Conservation (phyloP, 64 coral and sea anemone genomes). For the Porites lutea region DNA sequence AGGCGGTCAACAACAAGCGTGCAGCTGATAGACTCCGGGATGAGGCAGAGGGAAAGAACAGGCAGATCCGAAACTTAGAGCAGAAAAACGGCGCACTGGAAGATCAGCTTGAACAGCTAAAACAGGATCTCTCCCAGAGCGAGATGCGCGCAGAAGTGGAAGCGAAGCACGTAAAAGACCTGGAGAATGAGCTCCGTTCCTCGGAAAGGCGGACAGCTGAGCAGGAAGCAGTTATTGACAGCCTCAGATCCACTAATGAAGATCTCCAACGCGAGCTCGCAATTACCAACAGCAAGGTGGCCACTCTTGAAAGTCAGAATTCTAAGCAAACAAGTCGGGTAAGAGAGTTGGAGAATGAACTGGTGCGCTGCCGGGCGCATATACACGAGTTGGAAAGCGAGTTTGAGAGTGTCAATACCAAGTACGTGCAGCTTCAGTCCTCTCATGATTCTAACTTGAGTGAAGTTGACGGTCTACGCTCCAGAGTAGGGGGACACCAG, state of each 20-base stretch:
- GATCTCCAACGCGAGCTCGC: constrained; percentile 84
- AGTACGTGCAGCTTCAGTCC: constrained; percentile 65
- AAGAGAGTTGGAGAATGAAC: constrained; percentile 79
- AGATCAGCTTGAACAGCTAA: constrained; percentile 81
- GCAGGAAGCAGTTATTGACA: constrained; percentile 76
- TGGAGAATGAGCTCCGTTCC: constrained; percentile 83
- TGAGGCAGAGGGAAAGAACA: constrained; percentile 84
- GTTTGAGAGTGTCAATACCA: constrained; percentile 55
- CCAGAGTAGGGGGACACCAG: constrained; percentile 71
- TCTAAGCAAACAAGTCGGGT: constrained; percentile 56
- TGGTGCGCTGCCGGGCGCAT: constrained; percentile 61
- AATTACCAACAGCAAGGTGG: constrained; percentile 58
- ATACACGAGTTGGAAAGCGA: constrained; percentile 81
- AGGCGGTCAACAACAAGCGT: constrained; percentile 88
- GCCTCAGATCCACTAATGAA: constrained; percentile 70
- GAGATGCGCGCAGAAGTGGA: constrained; percentile 89
- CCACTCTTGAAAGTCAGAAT: constrained; percentile 64
- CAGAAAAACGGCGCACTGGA: constrained; percentile 79
- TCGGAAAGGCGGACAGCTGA: constrained; percentile 79
- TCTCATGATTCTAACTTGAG: constrained; percentile 75
- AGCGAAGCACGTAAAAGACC: constrained; percentile 65
- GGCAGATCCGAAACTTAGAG: constrained; percentile 79
- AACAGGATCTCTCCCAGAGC: constrained; percentile 79
- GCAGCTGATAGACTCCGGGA: constrained; percentile 86
- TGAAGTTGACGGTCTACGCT: constrained; percentile 83